Base-by-base conservation (phyloP, 2,113 vertebrate genomes). In the Numida meleagris region DNA sequence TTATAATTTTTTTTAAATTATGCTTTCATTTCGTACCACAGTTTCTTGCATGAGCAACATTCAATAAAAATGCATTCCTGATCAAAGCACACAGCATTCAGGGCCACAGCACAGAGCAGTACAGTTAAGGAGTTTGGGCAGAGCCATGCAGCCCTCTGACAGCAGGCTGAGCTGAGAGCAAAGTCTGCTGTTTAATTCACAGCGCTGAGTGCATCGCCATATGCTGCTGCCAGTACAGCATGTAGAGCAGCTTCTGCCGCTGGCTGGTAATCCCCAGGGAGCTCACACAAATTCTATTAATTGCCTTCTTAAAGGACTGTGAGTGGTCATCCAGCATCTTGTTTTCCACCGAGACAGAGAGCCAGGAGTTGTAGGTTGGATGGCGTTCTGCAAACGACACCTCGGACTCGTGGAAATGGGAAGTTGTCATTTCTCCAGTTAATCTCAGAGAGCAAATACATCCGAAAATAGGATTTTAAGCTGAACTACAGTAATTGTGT, bases 141-240 rank as follows among this genome's bases (percentile, higher is more conserved):
- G 9, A 10, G 48, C 81, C 48, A 67, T 84, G 87, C 82, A 82
- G 12, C 59, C 74, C 55, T 89, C 81, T 34, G 1, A 21, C 8
- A 2, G 42, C 66, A 40, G 62, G 50, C 84, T 87, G 74, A 63
- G 82, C 57, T 45, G n/a, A 75, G 76, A 86, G 79, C 89, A 89
- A 86, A 91, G 85, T 71, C 89, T 59, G 1, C 27, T 57, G 42
- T 23, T 95, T 95, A 61, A 91, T 83, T 86, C 88, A 67, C 65
- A 10, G 17, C 50, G 3, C n/a, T 0, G 3, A 76, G 70, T 31
- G 57, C 43, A 62, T 58, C 5, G 0, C 96, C 94, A 91, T 95
- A 91, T 90, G 95, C 82, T 95, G 85, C 89, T 4, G 27, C 79
- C 79, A 36, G 90, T 73, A 95, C 63, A 86, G 90, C 83, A 79